phyloP scores from a whole-genome alignment of 2,113 vertebrate species.

The Tachysurus vachellii region DNA sequence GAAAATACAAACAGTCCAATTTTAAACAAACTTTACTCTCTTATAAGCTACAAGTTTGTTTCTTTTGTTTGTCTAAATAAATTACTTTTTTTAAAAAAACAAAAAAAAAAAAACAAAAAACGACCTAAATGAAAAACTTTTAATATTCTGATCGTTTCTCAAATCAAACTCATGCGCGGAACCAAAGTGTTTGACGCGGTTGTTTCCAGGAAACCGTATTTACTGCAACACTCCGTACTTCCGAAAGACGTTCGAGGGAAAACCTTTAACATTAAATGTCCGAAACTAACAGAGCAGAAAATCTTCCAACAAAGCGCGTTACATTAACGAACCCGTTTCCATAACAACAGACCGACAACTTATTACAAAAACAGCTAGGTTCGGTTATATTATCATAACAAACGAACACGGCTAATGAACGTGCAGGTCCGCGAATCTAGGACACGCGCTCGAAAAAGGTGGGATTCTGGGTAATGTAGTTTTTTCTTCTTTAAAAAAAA shows the following conservation, averaged over 20 bases:
- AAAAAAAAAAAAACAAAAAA: not conserved
- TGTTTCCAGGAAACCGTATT: not conserved
- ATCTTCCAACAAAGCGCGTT: not conserved
- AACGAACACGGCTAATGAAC: not conserved
- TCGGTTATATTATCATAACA: not conserved
- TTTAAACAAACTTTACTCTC: not conserved
- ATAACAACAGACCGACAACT: not conserved
- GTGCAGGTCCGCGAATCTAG: not conserved
- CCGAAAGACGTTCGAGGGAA: not conserved
- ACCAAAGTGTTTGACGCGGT: not conserved
- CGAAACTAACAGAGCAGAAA: too few species aligned
- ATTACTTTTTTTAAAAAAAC: too few species aligned
- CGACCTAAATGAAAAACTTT: not conserved
- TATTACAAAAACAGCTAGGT: not conserved
- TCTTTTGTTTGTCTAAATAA: not conserved
- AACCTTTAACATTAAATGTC: not conserved
- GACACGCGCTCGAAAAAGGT: too few species aligned
- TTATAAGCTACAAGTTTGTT: not conserved
- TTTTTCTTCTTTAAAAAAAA: not conserved
- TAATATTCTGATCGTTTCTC: not conserved
- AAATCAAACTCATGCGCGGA: not conserved
- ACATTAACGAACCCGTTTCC: not conserved
- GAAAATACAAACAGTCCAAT: not conserved
- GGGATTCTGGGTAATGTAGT: slow-evolving; percentile 20
- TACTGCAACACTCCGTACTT: not conserved